phyloP scores from a whole-genome alignment of 2,113 vertebrate genomes.

The Brevimyrus niger region DNA sequence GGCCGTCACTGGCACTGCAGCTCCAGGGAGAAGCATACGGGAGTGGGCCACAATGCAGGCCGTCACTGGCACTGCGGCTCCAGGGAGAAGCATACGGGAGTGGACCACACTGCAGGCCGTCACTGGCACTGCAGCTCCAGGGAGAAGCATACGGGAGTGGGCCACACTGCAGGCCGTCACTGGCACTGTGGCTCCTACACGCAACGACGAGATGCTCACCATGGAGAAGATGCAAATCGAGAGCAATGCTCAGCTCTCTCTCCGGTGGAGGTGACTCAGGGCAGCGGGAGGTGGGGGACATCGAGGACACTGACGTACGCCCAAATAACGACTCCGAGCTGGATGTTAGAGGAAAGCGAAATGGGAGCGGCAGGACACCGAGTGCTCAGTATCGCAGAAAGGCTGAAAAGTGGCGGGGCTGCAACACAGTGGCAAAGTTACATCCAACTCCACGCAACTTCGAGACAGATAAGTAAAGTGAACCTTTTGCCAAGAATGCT shows the following conservation, averaged over 20 bases:
- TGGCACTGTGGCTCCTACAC: background rate
- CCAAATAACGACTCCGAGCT: slow-evolving; percentile 34
- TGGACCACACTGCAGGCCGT: too few species aligned
- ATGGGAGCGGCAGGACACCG: background rate
- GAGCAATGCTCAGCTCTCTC: slow-evolving; percentile 43
- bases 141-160: background rate
- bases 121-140: too few species aligned
- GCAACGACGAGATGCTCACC: slow-evolving; percentile 45
- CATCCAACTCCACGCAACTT: background rate
- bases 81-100: background rate
- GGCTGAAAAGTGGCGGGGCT: background rate
- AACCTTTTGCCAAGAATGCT: slow-evolving; percentile 66
- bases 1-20: background rate
- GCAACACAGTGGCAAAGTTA: background rate
- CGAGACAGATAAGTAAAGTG: background rate
- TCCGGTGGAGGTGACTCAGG: slow-evolving; percentile 33
- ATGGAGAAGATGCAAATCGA: slow-evolving; percentile 57
- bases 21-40: too few species aligned
- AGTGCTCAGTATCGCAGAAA: background rate
- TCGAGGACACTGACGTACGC: slow-evolving; percentile 34
- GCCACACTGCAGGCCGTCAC: background rate
- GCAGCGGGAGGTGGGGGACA: background rate
- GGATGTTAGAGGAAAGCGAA: background rate
- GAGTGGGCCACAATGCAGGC: background rate
- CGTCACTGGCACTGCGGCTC: background rate